Conservation (phyloP, 1,140 invertebrate species). For the Zeugodacus cucurbitae region DNA sequence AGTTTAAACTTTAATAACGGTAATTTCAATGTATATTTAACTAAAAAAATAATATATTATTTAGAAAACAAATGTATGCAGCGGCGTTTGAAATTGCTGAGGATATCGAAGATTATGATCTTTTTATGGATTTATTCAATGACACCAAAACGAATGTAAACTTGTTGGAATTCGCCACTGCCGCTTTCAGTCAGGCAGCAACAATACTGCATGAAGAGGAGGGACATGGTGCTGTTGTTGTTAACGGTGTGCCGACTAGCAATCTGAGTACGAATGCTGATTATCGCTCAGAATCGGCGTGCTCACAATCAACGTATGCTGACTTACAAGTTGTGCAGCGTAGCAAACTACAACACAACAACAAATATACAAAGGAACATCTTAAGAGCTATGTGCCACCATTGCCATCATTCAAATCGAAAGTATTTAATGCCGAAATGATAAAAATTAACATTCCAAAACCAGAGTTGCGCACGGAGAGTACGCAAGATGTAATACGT, state of each 20-base stretch:
- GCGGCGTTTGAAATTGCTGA: conserved; percentile 88
- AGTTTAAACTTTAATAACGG: background rate
- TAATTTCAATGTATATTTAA: background rate
- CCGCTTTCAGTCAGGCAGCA: conserved; percentile 79
- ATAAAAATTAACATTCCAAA: conserved; percentile 65
- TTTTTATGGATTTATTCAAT: conserved; percentile 87
- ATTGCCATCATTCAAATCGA: conserved; percentile 61
- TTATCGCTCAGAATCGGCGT: conserved; percentile 65
- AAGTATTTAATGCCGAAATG: conserved; percentile 62
- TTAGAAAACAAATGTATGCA: conserved; percentile 81
- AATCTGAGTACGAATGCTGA: conserved; percentile 70
- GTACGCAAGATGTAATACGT: conserved; percentile 35
- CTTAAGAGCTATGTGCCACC: conserved; percentile 64
- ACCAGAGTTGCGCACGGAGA: conserved; percentile 53
- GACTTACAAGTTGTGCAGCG: conserved; percentile 48
- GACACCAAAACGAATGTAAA: conserved; percentile 77
- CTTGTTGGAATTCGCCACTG: conserved; percentile 74
- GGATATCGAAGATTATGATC: conserved; percentile 83
- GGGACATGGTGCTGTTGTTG: background rate
- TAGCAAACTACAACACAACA: conserved; percentile 41
- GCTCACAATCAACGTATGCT: conserved; percentile 70
- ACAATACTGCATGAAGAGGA: conserved; percentile 69
- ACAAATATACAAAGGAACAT: conserved; percentile 61
- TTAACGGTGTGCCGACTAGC: conserved; percentile 58
- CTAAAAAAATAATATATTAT: conserved; percentile 41